Base-by-base conservation (phyloP, 2,888 invertebrate species). In the Liodrosophila aerea region DNA sequence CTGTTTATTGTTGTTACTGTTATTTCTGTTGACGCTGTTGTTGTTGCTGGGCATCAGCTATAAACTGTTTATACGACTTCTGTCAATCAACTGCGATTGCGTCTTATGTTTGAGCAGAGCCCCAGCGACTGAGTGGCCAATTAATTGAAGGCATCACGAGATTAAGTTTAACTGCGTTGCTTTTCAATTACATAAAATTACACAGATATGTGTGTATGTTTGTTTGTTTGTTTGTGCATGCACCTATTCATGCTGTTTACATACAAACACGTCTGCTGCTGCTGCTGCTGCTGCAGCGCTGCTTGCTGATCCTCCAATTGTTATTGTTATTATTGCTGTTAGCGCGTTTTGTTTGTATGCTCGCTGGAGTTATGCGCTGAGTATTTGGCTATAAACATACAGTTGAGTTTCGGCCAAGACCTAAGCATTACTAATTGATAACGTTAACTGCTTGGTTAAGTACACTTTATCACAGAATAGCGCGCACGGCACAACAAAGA, bases 101-200 rank as follows among this genome's bases (percentile, higher is more conserved):
- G 53, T 49, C 46, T 51, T 47, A 16, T 33, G 53, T 46, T 41
- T 40, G 63, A 31, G 29, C 27, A 18, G 11, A 16, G 34, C 30
- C 37, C 34, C 18, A 49, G 58, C 39, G 29, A 16, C 13, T 45
- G 53, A 50, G 43, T 59, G 43, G 43, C 31, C 65, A 80, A 68
- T 82, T 78, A 64, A 74, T 73, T 66, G 58, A 70, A 46, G 41
- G 40, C 71, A 74, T 77, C 74, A 64, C 74, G 67, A 76, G 81
- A 66, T 81, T 61, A 73, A 59, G 60, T 64, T 64, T 50, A 62
- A 69, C 59, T 51, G 31, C 43, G 49, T 75, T 65, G 76, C 53
- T 56, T 65, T 77, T 74, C 85, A 78, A 84, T 78, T 78, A 85
- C 77, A 78, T 78, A 78, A 77, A 78, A 64, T 68, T 64, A 72